Base-by-base conservation (phyloP, 2,888 invertebrate genomes). In the Nemurella pictetii region DNA sequence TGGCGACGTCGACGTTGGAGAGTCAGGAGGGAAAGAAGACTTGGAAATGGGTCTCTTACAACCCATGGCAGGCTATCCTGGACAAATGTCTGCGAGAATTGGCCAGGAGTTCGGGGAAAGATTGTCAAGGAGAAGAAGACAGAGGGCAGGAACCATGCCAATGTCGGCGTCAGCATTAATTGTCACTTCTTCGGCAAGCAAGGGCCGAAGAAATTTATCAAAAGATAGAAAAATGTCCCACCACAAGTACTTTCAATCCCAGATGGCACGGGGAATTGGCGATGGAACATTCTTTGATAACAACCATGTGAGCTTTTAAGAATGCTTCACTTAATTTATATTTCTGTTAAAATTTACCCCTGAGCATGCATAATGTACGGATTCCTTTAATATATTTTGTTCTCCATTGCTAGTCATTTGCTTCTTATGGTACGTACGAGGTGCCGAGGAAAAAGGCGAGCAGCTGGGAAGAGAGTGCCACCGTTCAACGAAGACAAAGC, bases 401-500 rank as follows among this genome's bases (percentile, higher is more conserved):
- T 75, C 26, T 2, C 26, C 9, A 15, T n/a, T 29, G 12, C 28
- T 74, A n/a, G n/a, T 2, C 29, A 15, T 27, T 78, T 9, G 29
- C 78, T 30, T 20, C 7, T 3, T 72, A n/a, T 83, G 36, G 80
- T 36, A 35, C 75, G 5, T 80, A 26, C 7, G 75, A 20, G 27
- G 77, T 74, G n/a, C 26, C 87, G n/a, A 84, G 80, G 82, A 87
- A 30, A 30, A 78, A 86, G 72, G 86, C 87, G 0, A 86, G 86
- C 81, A 87, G 87, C 83, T 87, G 87, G 87, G 87, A 87, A 55
- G 87, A 87, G 84, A 86, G 87, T 75, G 84, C 84, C 35, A 85
- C 86, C 20, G 83, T 87, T n/a, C 87, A 86, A 84, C 75, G 86
- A 27, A 82, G 86, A 20, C 84, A 85, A 35, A 86, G 85, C 82